phyloP scores from a whole-genome alignment of 2,113 vertebrate genomes.

The Acrocephalus arundinaceus region DNA sequence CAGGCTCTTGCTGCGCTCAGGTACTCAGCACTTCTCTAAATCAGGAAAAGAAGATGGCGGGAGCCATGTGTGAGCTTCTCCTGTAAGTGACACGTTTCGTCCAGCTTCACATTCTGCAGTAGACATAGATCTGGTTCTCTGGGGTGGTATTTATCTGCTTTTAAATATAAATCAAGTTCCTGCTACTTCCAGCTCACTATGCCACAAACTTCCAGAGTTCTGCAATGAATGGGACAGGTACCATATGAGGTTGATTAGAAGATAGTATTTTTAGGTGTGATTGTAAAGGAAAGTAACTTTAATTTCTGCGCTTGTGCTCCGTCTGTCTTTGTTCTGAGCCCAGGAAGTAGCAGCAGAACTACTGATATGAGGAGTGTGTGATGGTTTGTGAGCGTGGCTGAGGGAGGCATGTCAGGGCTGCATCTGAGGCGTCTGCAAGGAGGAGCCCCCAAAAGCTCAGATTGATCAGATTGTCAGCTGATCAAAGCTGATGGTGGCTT shows the following conservation, averaged over 20 bases:
- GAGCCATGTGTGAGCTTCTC: not conserved
- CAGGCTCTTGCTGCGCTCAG: not conserved
- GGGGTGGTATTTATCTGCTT: not conserved
- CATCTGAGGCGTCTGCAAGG: not conserved
- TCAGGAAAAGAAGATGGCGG: not conserved
- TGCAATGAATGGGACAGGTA: not conserved
- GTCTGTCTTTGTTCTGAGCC: not conserved
- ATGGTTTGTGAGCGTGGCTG: accelerated
- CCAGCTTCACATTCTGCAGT: not conserved
- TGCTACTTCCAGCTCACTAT: not conserved
- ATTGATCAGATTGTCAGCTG: not conserved
- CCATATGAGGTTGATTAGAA: not conserved
- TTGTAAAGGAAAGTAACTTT: not conserved
- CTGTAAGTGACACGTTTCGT: not conserved
- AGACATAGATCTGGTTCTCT: not conserved
- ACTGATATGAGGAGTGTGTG: not conserved
- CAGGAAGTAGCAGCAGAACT: not conserved
- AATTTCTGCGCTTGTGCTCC: not conserved
- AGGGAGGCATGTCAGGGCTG: not conserved
- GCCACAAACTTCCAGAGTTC: not conserved
- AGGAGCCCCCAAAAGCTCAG: not conserved
- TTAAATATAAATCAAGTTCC: not conserved
- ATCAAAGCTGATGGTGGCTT: not conserved
- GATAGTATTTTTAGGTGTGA: not conserved
- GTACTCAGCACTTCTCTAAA: not conserved